A percentile compares a stretch with the other conserved stretches of the same genome.
Conservation (phyloP, 2,113 vertebrate genomes). For the Notechis scutatus region DNA sequence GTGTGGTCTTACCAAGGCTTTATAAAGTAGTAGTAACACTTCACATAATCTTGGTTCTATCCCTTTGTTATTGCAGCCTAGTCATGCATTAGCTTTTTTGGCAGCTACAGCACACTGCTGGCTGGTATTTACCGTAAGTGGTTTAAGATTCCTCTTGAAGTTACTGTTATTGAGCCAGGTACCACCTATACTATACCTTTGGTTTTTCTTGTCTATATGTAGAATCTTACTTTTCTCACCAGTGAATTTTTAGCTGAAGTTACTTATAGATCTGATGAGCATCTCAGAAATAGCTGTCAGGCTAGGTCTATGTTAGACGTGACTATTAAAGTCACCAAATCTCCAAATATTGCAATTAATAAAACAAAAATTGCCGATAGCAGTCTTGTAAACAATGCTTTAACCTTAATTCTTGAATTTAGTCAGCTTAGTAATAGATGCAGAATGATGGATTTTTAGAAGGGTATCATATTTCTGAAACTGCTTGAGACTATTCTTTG, state of each 20-base stretch:
- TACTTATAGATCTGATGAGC: not conserved
- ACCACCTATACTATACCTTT: not conserved
- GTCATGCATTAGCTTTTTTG: not conserved
- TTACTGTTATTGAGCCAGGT: not conserved
- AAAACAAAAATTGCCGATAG: not conserved
- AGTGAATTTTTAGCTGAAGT: not conserved
- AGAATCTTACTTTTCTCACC: not conserved
- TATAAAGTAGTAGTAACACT: not conserved
- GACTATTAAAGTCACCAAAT: not conserved
- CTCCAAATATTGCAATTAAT: not conserved
- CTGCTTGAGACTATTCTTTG: not conserved
- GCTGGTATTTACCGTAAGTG: not conserved
- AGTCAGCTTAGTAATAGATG: not conserved
- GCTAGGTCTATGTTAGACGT: not conserved
- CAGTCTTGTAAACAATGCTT: not conserved
- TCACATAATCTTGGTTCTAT: not conserved
- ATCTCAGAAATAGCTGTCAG: not conserved
- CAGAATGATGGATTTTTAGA: not conserved
- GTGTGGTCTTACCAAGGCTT: not conserved
- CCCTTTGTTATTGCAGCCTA: not conserved
- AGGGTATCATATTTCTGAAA: not conserved
- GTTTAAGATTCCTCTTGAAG: not conserved
- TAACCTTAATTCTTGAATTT: not conserved
- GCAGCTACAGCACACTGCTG: not conserved
- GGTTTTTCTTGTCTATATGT: not conserved